phyloP scores from a whole-genome alignment of 2,113 vertebrate species.

The Gasterosteus aculeatus region DNA sequence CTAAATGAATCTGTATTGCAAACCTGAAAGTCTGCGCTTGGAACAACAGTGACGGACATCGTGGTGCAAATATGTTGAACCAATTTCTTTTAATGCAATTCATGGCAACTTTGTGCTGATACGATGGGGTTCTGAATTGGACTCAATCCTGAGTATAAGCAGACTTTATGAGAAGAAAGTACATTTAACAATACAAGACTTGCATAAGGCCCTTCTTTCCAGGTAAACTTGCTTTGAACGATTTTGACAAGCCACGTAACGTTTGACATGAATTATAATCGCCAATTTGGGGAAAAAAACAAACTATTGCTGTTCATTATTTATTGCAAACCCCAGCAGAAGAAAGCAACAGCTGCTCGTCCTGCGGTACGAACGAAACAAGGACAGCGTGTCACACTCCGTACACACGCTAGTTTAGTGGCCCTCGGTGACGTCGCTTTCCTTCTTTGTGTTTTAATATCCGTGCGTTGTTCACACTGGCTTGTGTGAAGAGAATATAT shows the following conservation, averaged over 20 bases:
- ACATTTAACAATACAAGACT: background rate
- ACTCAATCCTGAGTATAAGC: background rate
- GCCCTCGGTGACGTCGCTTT: background rate
- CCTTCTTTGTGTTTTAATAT: background rate
- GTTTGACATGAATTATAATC: conserved; percentile 3
- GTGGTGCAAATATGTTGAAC: background rate
- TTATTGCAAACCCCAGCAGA: conserved; percentile 24
- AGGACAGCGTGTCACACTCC: conserved; percentile 32
- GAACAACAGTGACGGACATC: background rate
- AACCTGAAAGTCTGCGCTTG: background rate
- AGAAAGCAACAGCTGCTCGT: conserved; percentile 40
- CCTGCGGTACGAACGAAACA: conserved; percentile 24
- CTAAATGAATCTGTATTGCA: background rate
- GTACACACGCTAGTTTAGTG: background rate
- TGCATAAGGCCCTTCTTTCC: background rate
- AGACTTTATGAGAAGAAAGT: background rate
- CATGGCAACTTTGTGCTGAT: no score
- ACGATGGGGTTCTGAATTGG: background rate
- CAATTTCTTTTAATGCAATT: background rate
- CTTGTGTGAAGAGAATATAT: background rate
- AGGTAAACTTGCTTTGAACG: background rate
- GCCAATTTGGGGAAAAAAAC: background rate
- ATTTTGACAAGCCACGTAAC: conserved; percentile 9
- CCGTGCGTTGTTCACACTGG: background rate
- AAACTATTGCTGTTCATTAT: conserved; percentile 19